phyloP scores from a whole-genome alignment of 1,140 invertebrate species.

The Diorhabda carinulata region DNA sequence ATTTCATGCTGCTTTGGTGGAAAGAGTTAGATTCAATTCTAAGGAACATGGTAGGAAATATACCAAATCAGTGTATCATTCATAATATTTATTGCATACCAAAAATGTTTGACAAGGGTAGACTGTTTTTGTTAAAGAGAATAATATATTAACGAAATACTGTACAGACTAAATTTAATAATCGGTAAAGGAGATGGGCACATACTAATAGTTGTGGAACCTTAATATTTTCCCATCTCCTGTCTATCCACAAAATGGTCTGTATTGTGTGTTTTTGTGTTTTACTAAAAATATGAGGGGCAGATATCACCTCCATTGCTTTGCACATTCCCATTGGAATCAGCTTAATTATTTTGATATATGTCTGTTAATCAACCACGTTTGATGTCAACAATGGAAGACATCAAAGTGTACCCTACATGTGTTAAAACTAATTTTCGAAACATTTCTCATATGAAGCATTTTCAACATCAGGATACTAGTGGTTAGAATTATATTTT shows the following conservation, averaged over 20 bases:
- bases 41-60: no score
- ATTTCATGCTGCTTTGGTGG: no score
- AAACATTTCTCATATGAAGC: no score
- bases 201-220: neutral
- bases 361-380: no score
- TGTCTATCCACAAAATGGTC: slow-evolving; percentile 1
- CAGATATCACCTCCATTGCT: slow-evolving; percentile 20
- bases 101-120: slow-evolving; percentile 8
- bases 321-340: neutral
- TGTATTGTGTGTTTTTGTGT: slow-evolving; percentile 24
- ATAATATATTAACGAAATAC: neutral
- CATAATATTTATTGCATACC: neutral
- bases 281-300: slow-evolving; percentile 32
- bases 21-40: no score
- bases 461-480: no score
- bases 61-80: no score
- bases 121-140: neutral
- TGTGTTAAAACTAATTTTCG: no score
- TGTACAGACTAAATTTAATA: neutral
- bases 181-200: neutral
- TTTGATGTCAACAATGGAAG: no score
- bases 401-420: no score
- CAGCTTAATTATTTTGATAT: no score
- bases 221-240: neutral
- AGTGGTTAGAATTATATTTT: no score